Evolutionary conservation across 2,888 invertebrate species (phyloP), one percentile per base, ranked within the genome.

Genomic region (Spilarctia lutea): DNA sequence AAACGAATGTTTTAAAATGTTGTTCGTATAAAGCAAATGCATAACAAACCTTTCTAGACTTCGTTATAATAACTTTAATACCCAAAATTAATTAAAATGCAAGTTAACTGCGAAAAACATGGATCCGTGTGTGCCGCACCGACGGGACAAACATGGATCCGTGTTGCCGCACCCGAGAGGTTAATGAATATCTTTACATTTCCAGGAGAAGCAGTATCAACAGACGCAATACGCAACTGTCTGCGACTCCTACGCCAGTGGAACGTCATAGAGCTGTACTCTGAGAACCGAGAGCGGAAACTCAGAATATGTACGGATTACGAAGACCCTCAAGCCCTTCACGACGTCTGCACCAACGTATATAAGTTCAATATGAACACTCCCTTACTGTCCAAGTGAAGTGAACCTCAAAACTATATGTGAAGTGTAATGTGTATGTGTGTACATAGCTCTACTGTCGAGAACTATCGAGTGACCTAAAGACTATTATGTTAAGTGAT

Each of bases 171-270:
- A n/a, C n/a, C n/a, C n/a, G n/a, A n/a, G n/a, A n/a, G n/a, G n/a
- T n/a, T 30, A 63, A 60, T 27, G 8, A 18, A 63, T 63, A 16
- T 1, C 13, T 3, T 48, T 35, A 18, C 16, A 10, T 66, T 63
- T 75, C 68, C 93, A 99, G 99, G 97, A 82, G 99, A 99, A 93
- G 98, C 98, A 87, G 97, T 98, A 71, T 98, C 98, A 13, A 97
- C 98, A 16, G 99, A 99, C 91, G 97, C 98, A 0, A 97, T 99
- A 71, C 97, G 97, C 88, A 99, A 98, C 93, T 98, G 98, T 72
- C 92, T 98, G 45, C 98, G 98, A 82, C 92, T 99, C 1, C 97
- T 98, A 63, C 97, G 98, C 81, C 97, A 98, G 85, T 98, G 98
- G 98, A 97, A 97, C 81, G 97, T 98, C 20, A 88, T 99, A 52